Conservation (phyloP, 1,140 invertebrate species). For the Battus philenor region DNA sequence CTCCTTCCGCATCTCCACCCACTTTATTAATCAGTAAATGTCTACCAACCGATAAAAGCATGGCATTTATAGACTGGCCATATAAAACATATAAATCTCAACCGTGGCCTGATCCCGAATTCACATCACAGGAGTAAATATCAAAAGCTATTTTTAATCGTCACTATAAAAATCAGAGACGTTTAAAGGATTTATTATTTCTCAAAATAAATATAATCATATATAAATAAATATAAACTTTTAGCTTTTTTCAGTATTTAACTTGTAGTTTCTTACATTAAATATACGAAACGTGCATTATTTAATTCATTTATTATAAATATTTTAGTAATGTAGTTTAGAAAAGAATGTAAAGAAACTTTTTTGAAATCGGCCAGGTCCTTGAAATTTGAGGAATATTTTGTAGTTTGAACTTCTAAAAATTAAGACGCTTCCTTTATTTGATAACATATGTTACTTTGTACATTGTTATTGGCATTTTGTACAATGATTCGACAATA, state of each 20-base stretch:
- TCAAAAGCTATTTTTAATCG: constrained; percentile 64
- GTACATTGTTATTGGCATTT: constrained; percentile 26
- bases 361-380: constrained; percentile 5
- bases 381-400: constrained; percentile 2
- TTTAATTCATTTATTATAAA: background rate
- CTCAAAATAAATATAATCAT: too few relatives aligned
- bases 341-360: background rate
- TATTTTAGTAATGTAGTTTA: background rate
- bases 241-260: constrained; percentile 23
- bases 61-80: constrained; percentile 66
- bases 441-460: constrained; percentile 19
- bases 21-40: constrained; percentile 73
- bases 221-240: too few relatives aligned
- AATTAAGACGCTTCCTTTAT: constrained; percentile 4
- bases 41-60: constrained; percentile 65
- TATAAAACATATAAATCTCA: constrained; percentile 69
- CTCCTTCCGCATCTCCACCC: constrained; percentile 62
- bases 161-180: constrained; percentile 55
- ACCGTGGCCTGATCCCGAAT: constrained; percentile 53
- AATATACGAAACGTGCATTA: too few relatives aligned
- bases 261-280: too few relatives aligned
- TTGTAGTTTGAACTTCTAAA: constrained; percentile 5
- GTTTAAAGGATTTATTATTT: constrained; percentile 54
- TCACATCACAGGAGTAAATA: constrained; percentile 62
- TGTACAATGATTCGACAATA: constrained; percentile 38